A percentile compares a stretch with the other conserved stretches of the same genome.
phyloP scores from a whole-genome alignment of 2,888 invertebrate species.

The Epinotia bilunana region DNA sequence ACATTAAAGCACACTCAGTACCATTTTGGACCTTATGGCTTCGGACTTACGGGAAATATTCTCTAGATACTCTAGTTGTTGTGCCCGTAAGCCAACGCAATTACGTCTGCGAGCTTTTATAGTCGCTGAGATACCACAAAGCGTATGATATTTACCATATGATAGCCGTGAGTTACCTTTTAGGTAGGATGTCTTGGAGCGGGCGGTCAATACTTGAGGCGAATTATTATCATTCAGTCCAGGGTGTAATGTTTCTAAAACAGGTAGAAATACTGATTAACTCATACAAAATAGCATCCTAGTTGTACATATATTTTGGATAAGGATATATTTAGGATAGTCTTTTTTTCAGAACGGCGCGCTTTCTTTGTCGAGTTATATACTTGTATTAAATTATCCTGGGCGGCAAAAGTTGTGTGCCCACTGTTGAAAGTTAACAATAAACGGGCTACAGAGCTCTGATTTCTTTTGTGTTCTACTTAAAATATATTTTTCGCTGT shows the following conservation, averaged over 20 bases:
- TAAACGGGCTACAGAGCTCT: too few relatives aligned
- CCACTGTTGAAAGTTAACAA: too few relatives aligned
- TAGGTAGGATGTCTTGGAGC: constrained; percentile 44
- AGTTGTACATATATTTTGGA: too few relatives aligned
- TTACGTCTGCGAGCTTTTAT: constrained; percentile 59
- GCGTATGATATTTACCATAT: constrained; percentile 61
- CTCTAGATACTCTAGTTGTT: constrained; percentile 32
- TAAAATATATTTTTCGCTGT: too few relatives aligned
- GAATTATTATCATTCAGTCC: neutral
- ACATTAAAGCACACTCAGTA: constrained; percentile 24
- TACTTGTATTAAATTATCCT: too few relatives aligned
- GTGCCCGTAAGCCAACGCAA: constrained; percentile 51
- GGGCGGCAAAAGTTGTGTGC: too few relatives aligned
- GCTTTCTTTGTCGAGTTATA: too few relatives aligned
- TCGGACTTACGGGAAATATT: neutral
- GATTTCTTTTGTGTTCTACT: too few relatives aligned
- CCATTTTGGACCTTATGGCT: constrained; percentile 18
- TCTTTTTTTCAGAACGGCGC: too few relatives aligned
- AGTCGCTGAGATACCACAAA: constrained; percentile 54
- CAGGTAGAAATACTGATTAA: neutral
- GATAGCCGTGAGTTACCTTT: constrained; percentile 59
- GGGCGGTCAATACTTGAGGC: neutral
- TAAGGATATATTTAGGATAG: too few relatives aligned
- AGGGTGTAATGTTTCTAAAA: neutral
- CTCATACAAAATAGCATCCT: neutral